Evolutionary conservation across 1,140 invertebrate genomes (phyloP), one percentile per base, ranked within the genome.

Genomic region (Papilio glaucus): DNA sequence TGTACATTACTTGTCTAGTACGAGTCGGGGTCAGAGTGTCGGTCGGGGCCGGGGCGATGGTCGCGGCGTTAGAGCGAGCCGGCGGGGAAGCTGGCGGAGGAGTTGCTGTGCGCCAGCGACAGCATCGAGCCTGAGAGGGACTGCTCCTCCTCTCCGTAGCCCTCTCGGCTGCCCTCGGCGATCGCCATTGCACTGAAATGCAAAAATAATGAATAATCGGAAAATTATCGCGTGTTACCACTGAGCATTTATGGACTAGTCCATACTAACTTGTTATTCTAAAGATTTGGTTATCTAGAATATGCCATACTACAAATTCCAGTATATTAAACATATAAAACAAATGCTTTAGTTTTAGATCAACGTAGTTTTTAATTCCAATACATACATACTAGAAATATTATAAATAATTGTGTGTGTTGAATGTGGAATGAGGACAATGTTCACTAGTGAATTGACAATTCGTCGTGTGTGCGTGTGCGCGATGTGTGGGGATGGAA

Each of bases 61-160:
- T 75, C 10, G 62, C 33, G 57, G 15, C 85, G 90, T 94, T 96
- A 97, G 90, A 97, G 96, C 93, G 96, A 97, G 91, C 96, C 96
- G 87, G 96, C 96, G 85, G 96, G 96, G 93, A 97, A 97, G 92
- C 96, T 97, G 84, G 96, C 97, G 77, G 97, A 98, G 93, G 97
- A 98, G 95, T 98, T 98, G 94, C 97, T 98, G 94, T 98, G 97
- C 77, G 97, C 97, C 89, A 99, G 95, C 94, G 97, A 98, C 85
- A 99, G 95, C 96, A 98, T 97, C 77, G 97, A 98, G 79, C 98
- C 98, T 45, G 97, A 98, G 73, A 98, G 95, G 87, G 97, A 98
- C 85, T 96, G 96, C 92, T 98, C 98, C 88, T 97, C 96, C 77
- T 98, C 97, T 74, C 96, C 96, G 93, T 96, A 97, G 80, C 95